phyloP scores from a whole-genome alignment of 2,113 vertebrate genomes.

The Menura novaehollandiae region DNA sequence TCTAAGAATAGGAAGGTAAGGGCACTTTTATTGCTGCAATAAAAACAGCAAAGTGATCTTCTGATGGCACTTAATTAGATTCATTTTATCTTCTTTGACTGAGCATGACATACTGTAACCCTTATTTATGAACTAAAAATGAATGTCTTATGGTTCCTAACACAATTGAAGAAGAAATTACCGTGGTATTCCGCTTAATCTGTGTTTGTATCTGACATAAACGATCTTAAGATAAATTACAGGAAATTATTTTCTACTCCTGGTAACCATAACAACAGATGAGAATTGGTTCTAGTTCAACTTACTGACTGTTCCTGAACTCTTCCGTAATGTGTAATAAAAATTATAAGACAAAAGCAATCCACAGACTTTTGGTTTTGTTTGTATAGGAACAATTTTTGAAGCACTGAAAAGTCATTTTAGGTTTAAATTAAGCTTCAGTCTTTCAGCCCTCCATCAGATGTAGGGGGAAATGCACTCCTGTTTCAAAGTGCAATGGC shows the following conservation, averaged over 20 bases:
- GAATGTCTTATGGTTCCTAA: conserved; percentile 62
- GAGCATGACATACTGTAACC: conserved; percentile 68
- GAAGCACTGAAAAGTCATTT: background rate
- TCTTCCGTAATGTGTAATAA: conserved; percentile 29
- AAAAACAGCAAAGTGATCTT: conserved; percentile 71
- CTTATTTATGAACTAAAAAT: conserved; percentile 71
- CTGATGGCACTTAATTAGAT: conserved; percentile 72
- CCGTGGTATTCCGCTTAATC: conserved; percentile 69
- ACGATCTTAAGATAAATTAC: conserved; percentile 74
- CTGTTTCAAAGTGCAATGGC: background rate
- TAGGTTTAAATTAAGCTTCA: background rate
- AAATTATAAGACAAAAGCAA: conserved; percentile 12
- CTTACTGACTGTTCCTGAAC: conserved; percentile 45
- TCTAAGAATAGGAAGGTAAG: conserved; percentile 68
- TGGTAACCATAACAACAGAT: conserved; percentile 76
- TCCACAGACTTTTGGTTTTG: background rate
- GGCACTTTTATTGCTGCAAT: conserved; percentile 64
- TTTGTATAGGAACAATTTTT: background rate
- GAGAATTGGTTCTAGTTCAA: conserved; percentile 56
- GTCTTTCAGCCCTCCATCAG: background rate
- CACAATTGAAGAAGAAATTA: conserved; percentile 67
- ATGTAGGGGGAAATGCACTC: background rate
- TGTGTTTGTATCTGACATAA: conserved; percentile 70
- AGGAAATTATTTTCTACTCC: conserved; percentile 77
- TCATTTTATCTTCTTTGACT: conserved; percentile 67